Evolutionary conservation across 2,113 vertebrate species (phyloP).

Genomic region (Mormyrus lacerda): DNA sequence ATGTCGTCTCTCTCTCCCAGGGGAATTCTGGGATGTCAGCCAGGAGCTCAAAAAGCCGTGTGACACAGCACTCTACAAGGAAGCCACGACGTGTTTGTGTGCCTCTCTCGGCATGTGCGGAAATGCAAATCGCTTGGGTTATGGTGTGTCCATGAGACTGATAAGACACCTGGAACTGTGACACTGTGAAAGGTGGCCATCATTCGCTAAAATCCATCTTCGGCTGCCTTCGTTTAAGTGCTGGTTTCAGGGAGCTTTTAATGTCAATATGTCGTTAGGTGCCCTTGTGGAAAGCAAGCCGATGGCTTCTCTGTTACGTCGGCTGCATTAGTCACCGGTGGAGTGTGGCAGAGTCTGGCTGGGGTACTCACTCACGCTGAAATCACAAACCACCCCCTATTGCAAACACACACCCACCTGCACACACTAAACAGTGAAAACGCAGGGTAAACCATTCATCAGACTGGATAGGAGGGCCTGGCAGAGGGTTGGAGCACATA

Average conservation of each 20-base stretch:
- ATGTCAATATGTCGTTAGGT: neutral
- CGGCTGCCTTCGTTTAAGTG: neutral
- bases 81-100: neutral
- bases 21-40: neutral
- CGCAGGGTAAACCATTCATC: neutral
- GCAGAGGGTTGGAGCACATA: neutral
- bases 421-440: conserved; percentile 1
- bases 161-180: neutral
- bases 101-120: neutral
- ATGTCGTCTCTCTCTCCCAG: neutral
- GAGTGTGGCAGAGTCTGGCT: neutral
- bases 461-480: neutral
- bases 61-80: neutral
- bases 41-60: neutral
- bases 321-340: neutral
- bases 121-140: neutral
- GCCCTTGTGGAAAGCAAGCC: neutral
- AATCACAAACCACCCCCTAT: neutral
- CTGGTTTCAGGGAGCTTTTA: neutral
- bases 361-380: neutral
- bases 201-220: neutral
- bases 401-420: neutral
- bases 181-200: neutral
- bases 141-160: neutral
- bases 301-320: neutral